Evolutionary conservation across 37 sponge, comb jelly and placozoan species (phyloP).

Genomic region (Geodia barretti): DNA sequence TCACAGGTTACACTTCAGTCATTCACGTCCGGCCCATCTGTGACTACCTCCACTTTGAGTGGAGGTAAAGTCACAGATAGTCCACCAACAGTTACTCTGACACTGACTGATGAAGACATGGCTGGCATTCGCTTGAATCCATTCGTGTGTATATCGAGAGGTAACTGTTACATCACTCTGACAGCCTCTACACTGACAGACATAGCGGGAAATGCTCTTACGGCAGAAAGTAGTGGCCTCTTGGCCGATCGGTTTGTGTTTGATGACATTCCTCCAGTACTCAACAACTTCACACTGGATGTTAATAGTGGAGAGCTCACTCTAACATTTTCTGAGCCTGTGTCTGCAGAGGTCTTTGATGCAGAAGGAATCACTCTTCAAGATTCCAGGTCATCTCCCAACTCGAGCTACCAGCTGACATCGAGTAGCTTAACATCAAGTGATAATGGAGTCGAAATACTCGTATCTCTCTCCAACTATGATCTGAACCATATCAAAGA

Average conservation of each 20-base stretch:
- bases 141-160: conserved; percentile 74
- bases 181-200: conserved; percentile 58
- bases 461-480: conserved; percentile 50
- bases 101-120: conserved; percentile 65
- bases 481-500: conserved; percentile 80
- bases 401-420: conserved; percentile 48
- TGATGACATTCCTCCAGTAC: conserved; percentile 65
- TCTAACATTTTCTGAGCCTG: conserved; percentile 85
- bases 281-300: conserved; percentile 74
- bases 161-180: conserved; percentile 76
- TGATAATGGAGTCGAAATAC: conserved; percentile 41
- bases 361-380: conserved; percentile 60
- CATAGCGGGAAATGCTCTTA: conserved; percentile 58
- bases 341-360: conserved; percentile 50
- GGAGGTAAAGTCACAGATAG: conserved; percentile 43
- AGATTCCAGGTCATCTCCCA: neutral
- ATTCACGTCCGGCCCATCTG: conserved; percentile 48
- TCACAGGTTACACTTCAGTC: conserved; percentile 67
- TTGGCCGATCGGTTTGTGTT: conserved; percentile 53
- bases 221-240: conserved; percentile 25
- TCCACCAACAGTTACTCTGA: conserved; percentile 35
- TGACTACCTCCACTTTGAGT: conserved; percentile 30
- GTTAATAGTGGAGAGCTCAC: conserved; percentile 41
- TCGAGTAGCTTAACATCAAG: conserved; percentile 45
- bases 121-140: conserved; percentile 62